phyloP scores from a whole-genome alignment of 2,888 invertebrate species.

The Acrobasis consociella region DNA sequence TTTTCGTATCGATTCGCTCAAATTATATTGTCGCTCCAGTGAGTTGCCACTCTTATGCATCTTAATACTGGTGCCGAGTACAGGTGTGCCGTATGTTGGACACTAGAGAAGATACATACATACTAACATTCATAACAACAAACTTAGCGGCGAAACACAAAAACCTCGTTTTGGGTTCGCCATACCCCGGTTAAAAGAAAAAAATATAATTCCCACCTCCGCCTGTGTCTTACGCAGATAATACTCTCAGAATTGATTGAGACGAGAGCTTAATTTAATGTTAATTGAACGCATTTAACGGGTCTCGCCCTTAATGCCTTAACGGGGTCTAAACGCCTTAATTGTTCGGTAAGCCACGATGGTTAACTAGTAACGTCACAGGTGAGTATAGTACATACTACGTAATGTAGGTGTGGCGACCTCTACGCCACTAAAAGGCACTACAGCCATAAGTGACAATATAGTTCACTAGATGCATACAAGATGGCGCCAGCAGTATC shows the following conservation, averaged over 20 bases:
- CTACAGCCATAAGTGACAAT: no score
- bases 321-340: constrained; percentile 31
- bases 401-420: no score
- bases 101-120: no score
- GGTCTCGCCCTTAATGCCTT: constrained; percentile 36
- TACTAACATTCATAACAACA: no score
- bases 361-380: not conserved
- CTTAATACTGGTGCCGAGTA: no score
- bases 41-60: no score
- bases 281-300: constrained; percentile 53
- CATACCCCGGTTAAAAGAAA: not conserved
- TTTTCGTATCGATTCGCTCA: no score
- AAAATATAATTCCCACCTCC: constrained; percentile 3
- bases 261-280: constrained; percentile 59
- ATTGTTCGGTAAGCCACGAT: constrained; percentile 20
- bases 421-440: no score
- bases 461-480: no score
- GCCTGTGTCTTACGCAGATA: constrained; percentile 32
- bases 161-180: not conserved
- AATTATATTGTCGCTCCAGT: no score
- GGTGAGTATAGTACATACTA: not conserved
- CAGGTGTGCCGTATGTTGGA: no score
- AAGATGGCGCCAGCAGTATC: no score
- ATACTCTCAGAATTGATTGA: constrained; percentile 62
- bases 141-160: not conserved